Conservation (phyloP, 2,888 invertebrate species). For the Ochropacha duplaris region DNA sequence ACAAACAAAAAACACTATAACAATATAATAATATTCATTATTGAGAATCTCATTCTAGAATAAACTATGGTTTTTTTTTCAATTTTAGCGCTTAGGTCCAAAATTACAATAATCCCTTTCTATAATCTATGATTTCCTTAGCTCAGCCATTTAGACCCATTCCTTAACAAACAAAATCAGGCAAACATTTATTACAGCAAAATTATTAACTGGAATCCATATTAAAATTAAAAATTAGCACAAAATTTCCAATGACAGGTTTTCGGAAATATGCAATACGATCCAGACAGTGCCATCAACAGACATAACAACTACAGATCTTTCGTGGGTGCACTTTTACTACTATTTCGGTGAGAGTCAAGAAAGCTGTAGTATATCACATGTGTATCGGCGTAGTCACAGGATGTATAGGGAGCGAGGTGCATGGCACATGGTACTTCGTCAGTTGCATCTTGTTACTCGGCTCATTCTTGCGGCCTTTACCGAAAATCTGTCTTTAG, state of each 20-base stretch:
- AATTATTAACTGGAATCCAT: neutral
- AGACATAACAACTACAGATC: slow-evolving; percentile 98
- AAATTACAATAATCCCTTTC: neutral
- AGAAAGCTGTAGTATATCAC: slow-evolving; percentile 45
- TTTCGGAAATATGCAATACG: slow-evolving; percentile 96
- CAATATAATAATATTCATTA: no score
- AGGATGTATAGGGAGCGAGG: slow-evolving; percentile 16
- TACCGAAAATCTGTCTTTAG: slow-evolving; percentile 49
- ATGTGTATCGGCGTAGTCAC: slow-evolving; percentile 27
- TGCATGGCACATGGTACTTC: slow-evolving; percentile 40
- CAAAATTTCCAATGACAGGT: slow-evolving; percentile 85
- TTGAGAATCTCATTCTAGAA: neutral
- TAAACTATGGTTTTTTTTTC: neutral
- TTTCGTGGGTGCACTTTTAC: slow-evolving; percentile 95
- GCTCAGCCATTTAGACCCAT: neutral
- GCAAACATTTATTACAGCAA: neutral
- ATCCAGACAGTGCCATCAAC: slow-evolving; percentile 93
- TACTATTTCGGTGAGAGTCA: slow-evolving; percentile 93
- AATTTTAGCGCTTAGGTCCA: neutral
- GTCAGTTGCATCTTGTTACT: slow-evolving; percentile 36
- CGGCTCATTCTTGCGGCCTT: slow-evolving; percentile 40
- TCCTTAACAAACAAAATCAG: neutral
- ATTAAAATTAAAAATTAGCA: slow-evolving; percentile 25
- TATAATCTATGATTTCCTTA: neutral
- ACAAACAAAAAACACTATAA: neutral